Base-by-base conservation (phyloP, 2,113 vertebrate species). In the Lycocorax pyrrhopterus region DNA sequence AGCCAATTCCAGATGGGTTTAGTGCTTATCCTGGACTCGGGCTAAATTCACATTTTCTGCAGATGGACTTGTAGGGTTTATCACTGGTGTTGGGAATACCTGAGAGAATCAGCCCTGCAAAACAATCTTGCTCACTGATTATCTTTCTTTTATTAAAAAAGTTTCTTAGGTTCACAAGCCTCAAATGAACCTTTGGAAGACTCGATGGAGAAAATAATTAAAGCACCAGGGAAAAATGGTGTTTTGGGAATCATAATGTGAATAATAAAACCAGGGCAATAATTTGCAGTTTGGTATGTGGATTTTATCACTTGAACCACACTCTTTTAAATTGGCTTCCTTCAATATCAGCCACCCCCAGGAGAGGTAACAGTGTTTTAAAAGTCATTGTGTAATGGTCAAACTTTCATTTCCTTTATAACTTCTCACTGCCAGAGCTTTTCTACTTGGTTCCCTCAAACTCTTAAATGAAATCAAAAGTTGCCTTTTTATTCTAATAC, bases 201-300 rank as follows among this genome's bases (percentile, higher is more conserved):
- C 44, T 47, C 21, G 23, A 51, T 74, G 83, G 85, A 92, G 89
- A 92, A 96, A 94, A 90, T 94, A 97, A 97, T 93, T 94, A 97
- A 96, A 96, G 39, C 86, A 53, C 51, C 64, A 87, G 80, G 63
- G 83, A 94, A 94, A 69, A 94, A 72, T 4, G 18, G 37, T 49
- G 60, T 5, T 93, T 94, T 29, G 95, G 89, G 95, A 95, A 87
- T 89, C 80, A 9, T 64, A 83, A 71, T 55, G 44, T 74, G 72
- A 95, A 83, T 90, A 89, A 95, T 80, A 77, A 96, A 93, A 97
- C 59, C 74, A 77, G 46, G 76, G 66, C 78, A 94, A 95, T 90
- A 69, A 89, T 93, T 96, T 93, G 63, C 56, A 51, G 81, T 74
- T 94, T 72, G 39, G 77, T 86, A 6, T 62, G 66, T 89, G 91